These are phyloP conservation scores for Parotocinclus haroldoi DNA, from an alignment of 2,797 vertebrate species.

Conservation along the genomic window DNA sequence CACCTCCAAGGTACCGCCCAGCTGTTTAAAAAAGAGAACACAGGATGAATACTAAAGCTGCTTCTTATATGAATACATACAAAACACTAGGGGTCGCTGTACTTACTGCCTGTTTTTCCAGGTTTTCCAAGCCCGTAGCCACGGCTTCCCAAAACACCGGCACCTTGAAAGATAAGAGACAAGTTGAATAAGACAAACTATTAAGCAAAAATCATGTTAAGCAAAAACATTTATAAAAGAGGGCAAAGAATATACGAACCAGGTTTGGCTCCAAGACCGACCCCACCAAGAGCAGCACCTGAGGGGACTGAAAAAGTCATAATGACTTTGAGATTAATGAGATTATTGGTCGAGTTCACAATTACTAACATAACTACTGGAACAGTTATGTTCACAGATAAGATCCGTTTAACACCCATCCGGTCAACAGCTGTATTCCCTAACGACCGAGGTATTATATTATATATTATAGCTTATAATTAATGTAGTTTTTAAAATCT, in stretches of 20 bases:
- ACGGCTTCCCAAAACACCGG: slow-evolving; percentile 39
- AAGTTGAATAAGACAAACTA: background rate
- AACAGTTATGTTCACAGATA: too few species aligned
- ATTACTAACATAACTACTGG: too few species aligned
- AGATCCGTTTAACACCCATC: too few species aligned
- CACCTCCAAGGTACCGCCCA: slow-evolving; percentile 61
- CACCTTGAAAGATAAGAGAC: slow-evolving; percentile 5
- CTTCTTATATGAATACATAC: background rate
- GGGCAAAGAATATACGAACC: slow-evolving; percentile 7
- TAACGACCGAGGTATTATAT: too few species aligned
- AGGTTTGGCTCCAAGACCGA: slow-evolving; percentile 4
- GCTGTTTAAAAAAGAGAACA: slow-evolving; percentile 43
- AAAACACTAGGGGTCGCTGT: background rate
- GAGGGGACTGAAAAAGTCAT: background rate
- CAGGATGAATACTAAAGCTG: background rate
- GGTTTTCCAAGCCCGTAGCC: slow-evolving; percentile 32
- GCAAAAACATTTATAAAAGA: background rate
- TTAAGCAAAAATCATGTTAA: background rate
- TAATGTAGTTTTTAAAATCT: too few species aligned
- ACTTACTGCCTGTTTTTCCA: slow-evolving; percentile 27
- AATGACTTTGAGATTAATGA: too few species aligned
- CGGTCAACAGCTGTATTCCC: too few species aligned
- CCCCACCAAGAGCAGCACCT: slow-evolving; percentile 10
- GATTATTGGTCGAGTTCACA: too few species aligned
- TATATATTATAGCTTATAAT: too few species aligned